Base-by-base conservation (phyloP, 1,140 invertebrate species). In the Calosoma granatense region DNA sequence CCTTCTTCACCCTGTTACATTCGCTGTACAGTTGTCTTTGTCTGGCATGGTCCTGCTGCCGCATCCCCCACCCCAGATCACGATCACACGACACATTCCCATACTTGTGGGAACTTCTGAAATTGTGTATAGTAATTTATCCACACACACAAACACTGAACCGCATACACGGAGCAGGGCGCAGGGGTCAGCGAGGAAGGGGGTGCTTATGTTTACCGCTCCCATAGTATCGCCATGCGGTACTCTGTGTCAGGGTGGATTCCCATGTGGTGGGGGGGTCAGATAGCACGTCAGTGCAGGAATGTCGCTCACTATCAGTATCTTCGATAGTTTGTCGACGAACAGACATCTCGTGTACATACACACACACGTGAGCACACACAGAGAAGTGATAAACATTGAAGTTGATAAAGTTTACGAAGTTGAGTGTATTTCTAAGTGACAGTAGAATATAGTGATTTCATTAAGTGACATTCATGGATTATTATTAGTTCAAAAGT, bases 241-340 rank as follows among this genome's bases (percentile, higher is more conserved):
- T 17, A 47, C 41, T 4, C 15, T 17, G 14, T 14, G 26, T 47
- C 41, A 17, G 41, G 41, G 41, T 47, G 17, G 15, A 30, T 30
- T 30, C 41, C 41, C 17, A 47, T 9, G 41, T 47, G 41, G 41
- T 9, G 26, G 26, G 26, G 6, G 26, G 41, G 17, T 6, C 6
- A 9, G 9, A 17, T 4, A 17, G 6, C 41, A 4, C 41, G 41
- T 4, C 41, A 17, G 3, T 47, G 15, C 17, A 9, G 41, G 41
- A 47, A 47, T 47, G 41, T 47, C 41, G 41, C 17, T 17, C 41
- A 47, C 41, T 47, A 47, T 47, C 41, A 47, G 41, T 47, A 47
- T 47, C 9, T 12, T 4, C 41, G 41, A 47, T 47, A 47, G 41
- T 47, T 47, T 47, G 6, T 11, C 17, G 17, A 12, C 3, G 17